Evolutionary conservation across 2,797 vertebrate genomes (phyloP).

Genomic region (Halcyon smyrnensis): DNA sequence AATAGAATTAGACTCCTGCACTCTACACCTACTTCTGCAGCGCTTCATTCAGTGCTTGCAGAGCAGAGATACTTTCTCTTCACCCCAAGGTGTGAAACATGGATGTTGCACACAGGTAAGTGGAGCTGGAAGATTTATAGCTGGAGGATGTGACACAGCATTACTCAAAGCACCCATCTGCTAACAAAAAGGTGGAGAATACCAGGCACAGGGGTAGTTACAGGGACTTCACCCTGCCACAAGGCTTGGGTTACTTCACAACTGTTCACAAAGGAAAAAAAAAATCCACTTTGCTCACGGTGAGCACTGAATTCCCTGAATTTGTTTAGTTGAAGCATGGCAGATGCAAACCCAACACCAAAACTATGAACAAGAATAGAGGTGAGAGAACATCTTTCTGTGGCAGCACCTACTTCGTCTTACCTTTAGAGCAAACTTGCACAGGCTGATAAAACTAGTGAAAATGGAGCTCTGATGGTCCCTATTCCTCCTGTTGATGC

Average conservation of each 20-base stretch:
- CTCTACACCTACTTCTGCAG: not conserved
- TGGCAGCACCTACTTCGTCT: not conserved
- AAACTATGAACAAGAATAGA: not conserved
- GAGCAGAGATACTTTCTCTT: not conserved
- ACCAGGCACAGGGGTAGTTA: not conserved
- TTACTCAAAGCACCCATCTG: not conserved
- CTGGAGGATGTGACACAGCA: not conserved
- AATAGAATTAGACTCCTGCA: not conserved
- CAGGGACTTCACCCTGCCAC: not conserved
- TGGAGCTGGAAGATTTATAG: not conserved
- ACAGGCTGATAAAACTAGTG: not conserved
- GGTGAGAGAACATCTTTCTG: not conserved
- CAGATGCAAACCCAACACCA: not conserved
- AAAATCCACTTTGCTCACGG: not conserved
- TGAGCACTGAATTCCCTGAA: not conserved
- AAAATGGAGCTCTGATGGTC: not conserved
- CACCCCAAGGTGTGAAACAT: not conserved
- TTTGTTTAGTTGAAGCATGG: not conserved
- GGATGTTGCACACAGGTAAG: not conserved
- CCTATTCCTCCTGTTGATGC: not conserved
- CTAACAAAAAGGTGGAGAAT: not conserved
- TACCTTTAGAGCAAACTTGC: not conserved
- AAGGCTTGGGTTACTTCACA: not conserved
- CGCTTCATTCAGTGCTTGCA: not conserved
- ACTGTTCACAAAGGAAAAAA: not conserved